Evolutionary conservation across 2,113 vertebrate genomes (phyloP), one percentile per base, ranked within the genome.

Genomic region (Cyphomyrus discorhynchus): DNA sequence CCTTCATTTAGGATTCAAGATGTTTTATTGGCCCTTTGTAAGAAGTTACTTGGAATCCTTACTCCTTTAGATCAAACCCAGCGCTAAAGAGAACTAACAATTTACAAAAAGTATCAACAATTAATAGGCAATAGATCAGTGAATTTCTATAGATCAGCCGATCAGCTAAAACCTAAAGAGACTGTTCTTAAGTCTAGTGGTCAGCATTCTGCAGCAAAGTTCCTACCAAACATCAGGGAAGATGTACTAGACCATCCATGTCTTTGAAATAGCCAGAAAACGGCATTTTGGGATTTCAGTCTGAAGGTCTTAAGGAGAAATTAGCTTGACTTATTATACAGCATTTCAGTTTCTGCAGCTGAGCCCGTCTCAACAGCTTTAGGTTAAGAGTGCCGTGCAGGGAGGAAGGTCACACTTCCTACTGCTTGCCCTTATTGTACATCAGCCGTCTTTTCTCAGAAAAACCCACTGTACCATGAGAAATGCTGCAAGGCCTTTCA

Each of bases 401-500:
- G 17, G 21, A 84, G 21, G 27, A 70, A 70, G 35, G 19, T 84
- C 21, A 45, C 19, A 47, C 3, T 84, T 8, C 45, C 24, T 47
- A n/a, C 82, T 24, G 7, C 21, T n/a, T 24, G 21, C 5, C 21
- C 21, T 84, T 47, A n/a, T 45, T n/a, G 17, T 24, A 84, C 17
- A 24, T 84, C 21, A 82, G 66, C 70, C 8, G 9, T 91, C 70
- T 89, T 52, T 52, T 82, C 91, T 83, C 93, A 99, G 98, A 93
- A 96, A 96, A 98, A 99, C 90, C 92, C 96, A 88, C 93, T 97
- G 2, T 99, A 97, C 92, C 91, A 92, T 89, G 3, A 95, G 0
- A 94, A 96, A 89, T 96, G 96, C 89, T 99, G 98, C 93, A 94
- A 95, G 91, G 98, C 94, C 6, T 99, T 99, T 95, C 97, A 98